Percentiles rank a stretch among this genome's conserved stretches.
These are phyloP conservation scores for Pristionchus maxplancki DNA, from an alignment of 2,888 invertebrate species.

Conservation along the genomic window DNA sequence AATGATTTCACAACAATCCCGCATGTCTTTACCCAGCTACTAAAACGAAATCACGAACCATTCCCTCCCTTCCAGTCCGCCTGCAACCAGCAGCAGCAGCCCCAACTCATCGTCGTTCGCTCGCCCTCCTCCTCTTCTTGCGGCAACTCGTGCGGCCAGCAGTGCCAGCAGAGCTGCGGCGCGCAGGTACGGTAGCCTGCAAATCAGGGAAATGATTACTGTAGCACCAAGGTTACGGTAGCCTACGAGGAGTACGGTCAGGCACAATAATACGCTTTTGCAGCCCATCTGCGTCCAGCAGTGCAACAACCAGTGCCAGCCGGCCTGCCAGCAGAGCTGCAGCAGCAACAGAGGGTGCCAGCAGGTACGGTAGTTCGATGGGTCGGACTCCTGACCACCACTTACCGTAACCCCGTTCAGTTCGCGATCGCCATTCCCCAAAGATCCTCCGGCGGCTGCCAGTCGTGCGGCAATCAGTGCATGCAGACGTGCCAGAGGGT, in stretches of 20 bases:
- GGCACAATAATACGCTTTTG: background rate
- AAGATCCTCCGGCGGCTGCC: background rate
- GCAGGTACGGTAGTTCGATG: background rate
- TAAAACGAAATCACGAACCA: background rate
- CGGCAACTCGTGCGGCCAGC: background rate
- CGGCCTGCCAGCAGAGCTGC: background rate
- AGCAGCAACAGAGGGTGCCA: background rate
- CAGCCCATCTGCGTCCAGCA: background rate
- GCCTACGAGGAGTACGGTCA: background rate
- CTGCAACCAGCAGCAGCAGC: background rate
- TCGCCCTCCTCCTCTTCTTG: background rate
- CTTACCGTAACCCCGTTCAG: background rate
- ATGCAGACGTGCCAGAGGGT: constrained; percentile 28
- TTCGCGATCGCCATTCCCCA: constrained; percentile 1
- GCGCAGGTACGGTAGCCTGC: background rate
- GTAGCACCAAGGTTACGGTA: background rate
- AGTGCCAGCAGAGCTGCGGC: background rate
- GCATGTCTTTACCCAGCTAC: background rate
- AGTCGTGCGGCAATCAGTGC: constrained; percentile 19
- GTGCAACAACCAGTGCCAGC: background rate
- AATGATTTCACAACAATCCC: background rate
- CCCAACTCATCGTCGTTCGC: background rate
- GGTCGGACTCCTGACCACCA: background rate
- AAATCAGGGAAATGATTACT: background rate
- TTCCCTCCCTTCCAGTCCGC: background rate